These are phyloP conservation scores for Xylocopa sonorina DNA, from an alignment of 1,140 invertebrate genomes.

Conservation along the genomic window DNA sequence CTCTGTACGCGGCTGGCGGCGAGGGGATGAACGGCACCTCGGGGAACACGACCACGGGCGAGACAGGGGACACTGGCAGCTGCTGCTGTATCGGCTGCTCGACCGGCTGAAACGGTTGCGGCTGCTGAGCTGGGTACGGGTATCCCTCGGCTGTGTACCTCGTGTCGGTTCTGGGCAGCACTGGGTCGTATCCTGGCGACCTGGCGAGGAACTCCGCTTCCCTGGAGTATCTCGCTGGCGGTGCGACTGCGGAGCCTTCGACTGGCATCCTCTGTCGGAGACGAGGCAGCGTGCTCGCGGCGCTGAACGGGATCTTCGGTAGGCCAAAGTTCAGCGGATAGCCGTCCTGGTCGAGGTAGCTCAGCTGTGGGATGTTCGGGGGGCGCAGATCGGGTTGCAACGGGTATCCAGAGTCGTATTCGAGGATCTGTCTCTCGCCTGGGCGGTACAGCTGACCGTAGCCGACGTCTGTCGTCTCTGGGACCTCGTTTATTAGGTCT, in stretches of 20 bases:
- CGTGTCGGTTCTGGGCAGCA: slow-evolving; percentile 81
- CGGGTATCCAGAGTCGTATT: slow-evolving; percentile 72
- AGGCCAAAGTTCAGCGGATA: slow-evolving; percentile 91
- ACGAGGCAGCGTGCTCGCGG: slow-evolving; percentile 81
- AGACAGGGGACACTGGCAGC: slow-evolving; percentile 66
- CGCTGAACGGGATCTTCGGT: slow-evolving; percentile 85
- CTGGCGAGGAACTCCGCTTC: slow-evolving; percentile 87
- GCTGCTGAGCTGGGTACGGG: slow-evolving; percentile 81
- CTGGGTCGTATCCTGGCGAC: slow-evolving; percentile 78
- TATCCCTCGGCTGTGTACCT: slow-evolving; percentile 91
- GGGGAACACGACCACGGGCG: slow-evolving; percentile 79
- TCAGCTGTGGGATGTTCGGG: slow-evolving; percentile 66
- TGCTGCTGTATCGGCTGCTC: slow-evolving; percentile 77
- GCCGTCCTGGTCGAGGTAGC: slow-evolving; percentile 86
- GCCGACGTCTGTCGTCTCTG: slow-evolving; percentile 64
- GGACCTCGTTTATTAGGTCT: slow-evolving; percentile 78
- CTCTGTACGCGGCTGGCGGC: slow-evolving; percentile 83
- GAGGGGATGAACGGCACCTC: slow-evolving; percentile 86
- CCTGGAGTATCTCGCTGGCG: slow-evolving; percentile 84
- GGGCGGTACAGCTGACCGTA: slow-evolving; percentile 67
- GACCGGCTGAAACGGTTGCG: slow-evolving; percentile 69
- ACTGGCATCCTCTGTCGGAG: slow-evolving; percentile 73
- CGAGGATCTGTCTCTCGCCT: slow-evolving; percentile 63
- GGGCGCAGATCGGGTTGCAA: slow-evolving; percentile 69
- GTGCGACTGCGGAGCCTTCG: slow-evolving; percentile 83